These are phyloP conservation scores for Astropecten irregularis DNA, from an alignment of 53 echinoderm and acorn worm species.

Conservation along the genomic window DNA sequence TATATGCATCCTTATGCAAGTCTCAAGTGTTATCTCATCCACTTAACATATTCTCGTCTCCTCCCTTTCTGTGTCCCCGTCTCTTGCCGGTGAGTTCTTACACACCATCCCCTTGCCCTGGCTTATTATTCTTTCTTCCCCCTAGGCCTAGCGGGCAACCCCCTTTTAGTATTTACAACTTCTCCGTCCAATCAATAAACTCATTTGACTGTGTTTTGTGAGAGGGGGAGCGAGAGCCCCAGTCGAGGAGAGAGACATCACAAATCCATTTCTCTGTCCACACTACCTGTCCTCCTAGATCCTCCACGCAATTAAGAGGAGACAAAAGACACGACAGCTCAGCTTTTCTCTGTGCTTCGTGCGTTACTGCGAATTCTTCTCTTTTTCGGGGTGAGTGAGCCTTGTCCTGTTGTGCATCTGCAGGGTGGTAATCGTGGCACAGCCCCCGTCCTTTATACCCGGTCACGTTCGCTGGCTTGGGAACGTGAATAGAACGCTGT, in stretches of 20 bases:
- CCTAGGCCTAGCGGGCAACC: no score
- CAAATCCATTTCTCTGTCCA: background rate
- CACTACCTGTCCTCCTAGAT: no score
- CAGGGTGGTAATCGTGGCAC: background rate
- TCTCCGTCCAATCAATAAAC: slow-evolving; percentile 19
- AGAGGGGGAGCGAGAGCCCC: no score
- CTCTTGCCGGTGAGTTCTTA: background rate
- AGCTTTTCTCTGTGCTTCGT: background rate
- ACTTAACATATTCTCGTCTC: background rate
- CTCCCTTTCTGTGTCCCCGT: background rate
- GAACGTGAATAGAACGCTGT: no score
- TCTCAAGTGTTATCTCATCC: background rate
- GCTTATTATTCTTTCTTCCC: no score
- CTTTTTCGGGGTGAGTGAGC: no score
- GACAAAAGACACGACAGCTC: background rate
- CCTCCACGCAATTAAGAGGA: background rate
- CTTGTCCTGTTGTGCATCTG: no score
- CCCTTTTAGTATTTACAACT: slow-evolving; percentile 1
- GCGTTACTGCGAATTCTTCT: no score
- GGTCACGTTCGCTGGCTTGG: background rate
- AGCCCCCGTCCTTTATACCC: background rate
- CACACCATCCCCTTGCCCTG: no score
- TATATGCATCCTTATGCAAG: background rate
- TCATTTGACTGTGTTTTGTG: background rate
- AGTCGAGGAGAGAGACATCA: background rate